Evolutionary conservation across 1,140 invertebrate species (phyloP), one percentile per base, ranked within the genome.

Genomic region (Zaprionus camerounensis): DNA sequence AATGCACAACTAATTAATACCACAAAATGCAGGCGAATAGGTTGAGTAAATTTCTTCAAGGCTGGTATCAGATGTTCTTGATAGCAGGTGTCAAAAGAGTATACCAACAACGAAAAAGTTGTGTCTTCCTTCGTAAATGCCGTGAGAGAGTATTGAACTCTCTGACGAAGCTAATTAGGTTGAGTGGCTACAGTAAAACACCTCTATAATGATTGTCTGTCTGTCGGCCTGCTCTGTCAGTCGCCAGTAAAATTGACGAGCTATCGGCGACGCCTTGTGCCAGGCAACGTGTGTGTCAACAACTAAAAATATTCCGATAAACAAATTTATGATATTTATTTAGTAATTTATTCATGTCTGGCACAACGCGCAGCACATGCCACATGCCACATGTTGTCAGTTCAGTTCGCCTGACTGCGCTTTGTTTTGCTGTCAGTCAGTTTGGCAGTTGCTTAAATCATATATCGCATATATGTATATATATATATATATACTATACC

Each of bases 311-410:
- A 74, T 55, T 65, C 44, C 61, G 20, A 66, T 17, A 77, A n/a
- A 56, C n/a, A 67, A 71, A 87, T 87, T 81, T 83, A 87, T 87
- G 84, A 69, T 87, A 87, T 87, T 87, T 87, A 87, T 87, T 87
- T 81, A 71, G 84, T 81, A 88, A 87, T 88, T 83, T 83, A 88
- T 87, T 76, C 78, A 78, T 73, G 71, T 79, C 72, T 68, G 70
- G 56, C 73, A 72, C 15, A 56, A 56, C 53, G 26, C 53, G 26
- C 26, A 24, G 24, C 26, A 31, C 53, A 56, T 56, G 53, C 28
- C 24, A 28, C 26, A 55, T 22, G 56, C 31, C 31, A 75, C 75
- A 78, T 80, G 78, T 73, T 75, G 55, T 64, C 46, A 51, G 46
- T 24, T 51, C 74, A 62, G 64, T 74, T 31, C 51, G 51, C 59